Base-by-base conservation (phyloP, 2,888 invertebrate genomes). In the Beris morrisii region DNA sequence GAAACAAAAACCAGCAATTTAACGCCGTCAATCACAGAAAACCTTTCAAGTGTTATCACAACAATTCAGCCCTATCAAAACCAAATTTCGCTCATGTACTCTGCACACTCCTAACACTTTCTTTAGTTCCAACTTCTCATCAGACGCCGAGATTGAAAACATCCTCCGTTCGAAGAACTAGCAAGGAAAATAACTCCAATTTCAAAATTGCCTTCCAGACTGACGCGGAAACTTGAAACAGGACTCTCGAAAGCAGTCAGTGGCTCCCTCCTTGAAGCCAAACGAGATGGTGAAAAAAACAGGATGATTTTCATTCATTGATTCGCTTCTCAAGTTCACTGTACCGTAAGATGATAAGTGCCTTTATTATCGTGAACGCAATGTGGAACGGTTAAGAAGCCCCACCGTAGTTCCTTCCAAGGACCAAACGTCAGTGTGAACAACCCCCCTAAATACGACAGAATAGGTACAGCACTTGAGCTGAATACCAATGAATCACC, bases 331-430 rank as follows among this genome's bases (percentile, higher is more conserved):
- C 64, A 69, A 69, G 71, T 69, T 68, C 70, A 70, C 64, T 72
- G 69, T 71, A 70, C 70, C 70, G 69, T 71, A 69, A 71, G 70
- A 67, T 72, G 71, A 72, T 71, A 72, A 72, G 72, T 72, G 71
- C 70, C 71, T 69, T 70, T 70, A 69, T 71, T 48, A 64, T 53
- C 22, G 22, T 43, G 61, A 61, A 61, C 50, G 32, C 50, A 38
- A 61, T 61, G 38, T 50, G 38, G 52, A 52, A 52, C 28, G 61
- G 50, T 61, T 61, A 3, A 50, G n/a, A 45, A 43, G 48, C 13
- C 61, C 32, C 38, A 59, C 50, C 50, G 50, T 50, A 22, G 38
- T 22, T 44, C 28, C 57, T 61, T 50, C 50, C 50, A 61, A 61
- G 50, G 61, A 52, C 61, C 52, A 52, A 44, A 52, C 61, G 61